These are phyloP conservation scores for Strigops habroptila DNA, from an alignment of 2,113 vertebrate species.

Conservation along the genomic window DNA sequence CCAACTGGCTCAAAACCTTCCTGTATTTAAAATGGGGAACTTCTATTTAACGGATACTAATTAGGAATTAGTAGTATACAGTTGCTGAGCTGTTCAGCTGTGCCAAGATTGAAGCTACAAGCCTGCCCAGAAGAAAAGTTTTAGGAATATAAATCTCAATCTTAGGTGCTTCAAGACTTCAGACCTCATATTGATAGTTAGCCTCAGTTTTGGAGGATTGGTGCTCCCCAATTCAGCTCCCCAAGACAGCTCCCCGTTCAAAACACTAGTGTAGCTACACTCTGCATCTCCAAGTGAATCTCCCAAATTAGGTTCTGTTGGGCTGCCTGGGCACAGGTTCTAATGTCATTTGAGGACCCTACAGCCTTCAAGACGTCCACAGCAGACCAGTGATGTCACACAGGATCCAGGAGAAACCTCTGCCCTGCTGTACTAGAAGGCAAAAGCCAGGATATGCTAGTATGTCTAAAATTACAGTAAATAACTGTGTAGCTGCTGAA, in stretches of 20 bases:
- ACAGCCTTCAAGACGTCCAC: not conserved
- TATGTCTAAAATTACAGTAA: not conserved
- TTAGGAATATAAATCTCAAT: not conserved
- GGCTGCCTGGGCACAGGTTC: not conserved
- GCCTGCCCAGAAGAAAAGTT: not conserved
- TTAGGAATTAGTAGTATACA: not conserved
- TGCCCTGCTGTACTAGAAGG: not conserved
- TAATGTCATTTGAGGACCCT: not conserved
- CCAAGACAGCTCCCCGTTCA: not conserved
- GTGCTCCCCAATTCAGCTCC: too few species aligned
- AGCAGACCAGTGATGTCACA: not conserved
- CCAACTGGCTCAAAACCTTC: not conserved
- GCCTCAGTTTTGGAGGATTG: not conserved
- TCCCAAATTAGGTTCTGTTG: not conserved
- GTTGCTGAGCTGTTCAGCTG: not conserved
- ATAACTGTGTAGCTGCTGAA: not conserved
- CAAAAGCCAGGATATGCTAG: not conserved
- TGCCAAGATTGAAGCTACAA: not conserved
- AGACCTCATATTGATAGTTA: not conserved
- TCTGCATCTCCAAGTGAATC: not conserved
- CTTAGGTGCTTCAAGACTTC: not conserved
- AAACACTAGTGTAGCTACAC: not conserved
- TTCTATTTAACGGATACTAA: not conserved
- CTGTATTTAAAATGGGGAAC: not conserved
- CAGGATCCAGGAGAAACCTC: not conserved